Evolutionary conservation across 64 coral and sea anemone genomes (phyloP).

Genomic region (Stylophora pistillata): DNA sequence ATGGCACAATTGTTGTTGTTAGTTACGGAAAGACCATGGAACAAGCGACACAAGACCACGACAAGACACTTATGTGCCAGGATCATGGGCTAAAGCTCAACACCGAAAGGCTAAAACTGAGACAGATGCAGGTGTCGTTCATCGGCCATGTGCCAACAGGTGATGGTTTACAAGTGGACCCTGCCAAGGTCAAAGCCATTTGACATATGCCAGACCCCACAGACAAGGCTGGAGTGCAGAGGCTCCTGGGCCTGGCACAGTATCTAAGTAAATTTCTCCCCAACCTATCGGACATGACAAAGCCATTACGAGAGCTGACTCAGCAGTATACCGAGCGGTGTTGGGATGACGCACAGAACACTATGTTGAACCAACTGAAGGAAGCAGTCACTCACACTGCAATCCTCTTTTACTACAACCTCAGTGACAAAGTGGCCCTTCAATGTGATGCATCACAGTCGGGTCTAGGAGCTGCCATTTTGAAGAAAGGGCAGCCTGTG

Average conservation of each 20-base stretch:
- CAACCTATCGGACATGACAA: conserved; percentile 29
- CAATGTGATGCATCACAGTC: conserved; percentile 14
- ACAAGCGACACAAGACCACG: conserved; percentile 24
- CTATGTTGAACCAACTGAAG: conserved; percentile 4
- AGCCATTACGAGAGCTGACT: conserved; percentile 31
- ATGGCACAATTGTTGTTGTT: conserved; percentile 20
- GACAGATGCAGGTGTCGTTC: background rate
- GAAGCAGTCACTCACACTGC: conserved; percentile 12
- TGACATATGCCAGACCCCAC: conserved; percentile 18
- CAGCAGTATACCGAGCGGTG: background rate
- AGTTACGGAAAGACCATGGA: background rate
- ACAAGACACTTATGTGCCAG: conserved; percentile 25
- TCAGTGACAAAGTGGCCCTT: background rate
- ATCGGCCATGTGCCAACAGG: conserved; percentile 33
- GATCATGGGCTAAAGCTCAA: conserved; percentile 1
- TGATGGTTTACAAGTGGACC: conserved; percentile 23
- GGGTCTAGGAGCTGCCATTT: conserved; percentile 6
- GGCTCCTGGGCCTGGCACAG: conserved; percentile 25
- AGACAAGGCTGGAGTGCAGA: conserved; percentile 27
- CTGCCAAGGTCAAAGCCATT: conserved; percentile 26
- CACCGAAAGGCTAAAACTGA: conserved; percentile 16
- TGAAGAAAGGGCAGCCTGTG: conserved; percentile 4
- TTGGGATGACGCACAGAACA: conserved; percentile 12
- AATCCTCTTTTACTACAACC: conserved; percentile 37
- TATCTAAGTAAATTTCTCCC: conserved; percentile 36